Conservation (phyloP, 92 coral and sea anemone genomes). For the Siderastrea radians region DNA sequence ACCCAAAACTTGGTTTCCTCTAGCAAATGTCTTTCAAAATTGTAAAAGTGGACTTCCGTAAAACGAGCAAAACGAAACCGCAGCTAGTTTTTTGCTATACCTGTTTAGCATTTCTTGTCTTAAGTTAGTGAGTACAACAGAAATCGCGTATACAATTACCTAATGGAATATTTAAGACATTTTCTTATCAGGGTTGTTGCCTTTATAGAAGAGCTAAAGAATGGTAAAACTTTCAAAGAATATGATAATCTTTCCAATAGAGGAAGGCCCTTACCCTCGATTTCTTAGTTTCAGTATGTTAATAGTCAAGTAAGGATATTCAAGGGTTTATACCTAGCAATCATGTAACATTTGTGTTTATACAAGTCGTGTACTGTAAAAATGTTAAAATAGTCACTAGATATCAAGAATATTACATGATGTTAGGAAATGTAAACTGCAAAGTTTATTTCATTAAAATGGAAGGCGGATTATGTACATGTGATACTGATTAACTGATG, state of each 20-base stretch:
- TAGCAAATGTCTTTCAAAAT: too few relatives aligned
- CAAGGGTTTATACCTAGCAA: too few relatives aligned
- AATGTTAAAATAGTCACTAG: slow-evolving; percentile 8
- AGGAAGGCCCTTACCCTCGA: background rate
- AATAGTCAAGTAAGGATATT: background rate
- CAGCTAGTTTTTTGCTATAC: too few relatives aligned
- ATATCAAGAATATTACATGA: background rate
- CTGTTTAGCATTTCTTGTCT: too few relatives aligned
- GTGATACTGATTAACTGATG: background rate
- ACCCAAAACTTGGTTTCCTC: too few relatives aligned
- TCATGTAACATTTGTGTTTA: background rate
- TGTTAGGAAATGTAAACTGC: background rate
- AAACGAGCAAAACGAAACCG: too few relatives aligned
- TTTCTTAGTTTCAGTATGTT: background rate
- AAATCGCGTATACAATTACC: background rate
- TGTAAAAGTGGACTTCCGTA: too few relatives aligned
- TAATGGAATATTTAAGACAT: background rate
- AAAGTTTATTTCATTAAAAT: slow-evolving; percentile 6
- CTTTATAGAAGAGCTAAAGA: background rate
- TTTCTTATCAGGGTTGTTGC: background rate
- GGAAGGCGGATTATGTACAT: background rate
- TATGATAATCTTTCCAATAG: background rate
- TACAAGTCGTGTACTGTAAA: slow-evolving; percentile 28
- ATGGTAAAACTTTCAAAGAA: background rate
- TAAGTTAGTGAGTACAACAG: too few relatives aligned